Conservation (phyloP, 2,888 invertebrate species). For the Drosophila greeni region DNA sequence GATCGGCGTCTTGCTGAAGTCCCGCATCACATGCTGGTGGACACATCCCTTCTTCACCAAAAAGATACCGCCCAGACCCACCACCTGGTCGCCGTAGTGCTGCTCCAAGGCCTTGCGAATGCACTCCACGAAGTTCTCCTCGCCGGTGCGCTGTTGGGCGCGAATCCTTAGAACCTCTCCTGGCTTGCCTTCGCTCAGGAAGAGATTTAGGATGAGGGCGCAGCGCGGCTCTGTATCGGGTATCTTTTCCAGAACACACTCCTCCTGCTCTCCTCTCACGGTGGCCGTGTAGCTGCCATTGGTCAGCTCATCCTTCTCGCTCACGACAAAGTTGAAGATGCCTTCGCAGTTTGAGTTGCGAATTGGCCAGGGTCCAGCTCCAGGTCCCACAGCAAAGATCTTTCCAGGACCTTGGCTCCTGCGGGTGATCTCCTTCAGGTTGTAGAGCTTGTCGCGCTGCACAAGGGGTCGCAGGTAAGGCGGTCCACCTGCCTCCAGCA, state of each 20-base stretch:
- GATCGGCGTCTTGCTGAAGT: slow-evolving; percentile 89
- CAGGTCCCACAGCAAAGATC: slow-evolving; percentile 90
- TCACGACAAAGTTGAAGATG: slow-evolving; percentile 85
- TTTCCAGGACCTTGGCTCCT: slow-evolving; percentile 79
- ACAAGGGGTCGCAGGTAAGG: slow-evolving; percentile 88
- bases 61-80: slow-evolving; percentile 94
- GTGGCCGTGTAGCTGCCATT: slow-evolving; percentile 88
- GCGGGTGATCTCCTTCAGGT: slow-evolving; percentile 82
- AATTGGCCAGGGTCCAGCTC: slow-evolving; percentile 89
- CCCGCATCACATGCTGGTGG: slow-evolving; percentile 97
- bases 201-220: slow-evolving; percentile 89
- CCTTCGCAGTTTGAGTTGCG: slow-evolving; percentile 94
- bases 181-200: slow-evolving; percentile 85
- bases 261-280: slow-evolving; percentile 81
- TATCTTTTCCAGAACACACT: slow-evolving; percentile 83
- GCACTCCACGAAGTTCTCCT: slow-evolving; percentile 87
- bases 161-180: slow-evolving; percentile 88
- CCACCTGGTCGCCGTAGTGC: slow-evolving; percentile 82
- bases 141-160: slow-evolving; percentile 86
- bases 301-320: slow-evolving; percentile 80
- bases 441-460: slow-evolving; percentile 87
- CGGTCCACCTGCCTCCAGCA: slow-evolving; percentile 92
- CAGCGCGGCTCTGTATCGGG: slow-evolving; percentile 86
- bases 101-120: slow-evolving; percentile 85
- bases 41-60: slow-evolving; percentile 89